Base-by-base conservation (phyloP, 2,113 vertebrate genomes). In the Garra rufa region DNA sequence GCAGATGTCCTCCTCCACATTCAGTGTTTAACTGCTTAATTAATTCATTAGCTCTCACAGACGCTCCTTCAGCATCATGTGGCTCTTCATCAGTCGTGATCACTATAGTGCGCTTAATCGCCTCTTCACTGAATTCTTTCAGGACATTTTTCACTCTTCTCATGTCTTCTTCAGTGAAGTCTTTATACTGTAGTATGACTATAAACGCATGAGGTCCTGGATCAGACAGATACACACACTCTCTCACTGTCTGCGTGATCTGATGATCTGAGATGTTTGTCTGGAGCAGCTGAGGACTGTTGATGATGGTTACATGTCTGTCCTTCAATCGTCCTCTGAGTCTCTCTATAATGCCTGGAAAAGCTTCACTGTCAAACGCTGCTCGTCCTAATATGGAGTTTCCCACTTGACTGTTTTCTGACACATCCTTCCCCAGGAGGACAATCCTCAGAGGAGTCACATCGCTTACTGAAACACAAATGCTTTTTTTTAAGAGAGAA, bases 231-330 rank as follows among this genome's bases (percentile, higher is more conserved):
- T 9, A 5, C 69, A 71, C 69, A n/a, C 38, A 71, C 69, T 71
- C 69, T 24, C 21, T 43, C 34, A 71, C 34, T 0, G 19, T 24
- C 69, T 44, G 69, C 24, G 34, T 71, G 69, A 43, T 41, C 21
- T 71, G 69, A 71, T n/a, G 8, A 2, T 6, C 9, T 6, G 38
- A 71, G 19, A 44, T n/a, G 69, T 24, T 1, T 6, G 30, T 41
- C 15, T 71, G 34, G n/a, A 65, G 61, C 44, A 83, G 52, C 50
- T 79, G 52, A 44, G 85, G 81, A 1, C 52, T 79, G 81, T 74
- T 69, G 55, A 86, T 79, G 67, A 86, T 4, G 2, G 41, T 83
- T 26, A 86, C 4, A 0, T 2, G 63, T 67, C 28, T 67, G 63
- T 67, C 6, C 6, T 15, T 30, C 24, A 67, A 3, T 28, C 63